Evolutionary conservation across 2,113 vertebrate species (phyloP), one percentile per base, ranked within the genome.

Genomic region (Tyrannus savana): DNA sequence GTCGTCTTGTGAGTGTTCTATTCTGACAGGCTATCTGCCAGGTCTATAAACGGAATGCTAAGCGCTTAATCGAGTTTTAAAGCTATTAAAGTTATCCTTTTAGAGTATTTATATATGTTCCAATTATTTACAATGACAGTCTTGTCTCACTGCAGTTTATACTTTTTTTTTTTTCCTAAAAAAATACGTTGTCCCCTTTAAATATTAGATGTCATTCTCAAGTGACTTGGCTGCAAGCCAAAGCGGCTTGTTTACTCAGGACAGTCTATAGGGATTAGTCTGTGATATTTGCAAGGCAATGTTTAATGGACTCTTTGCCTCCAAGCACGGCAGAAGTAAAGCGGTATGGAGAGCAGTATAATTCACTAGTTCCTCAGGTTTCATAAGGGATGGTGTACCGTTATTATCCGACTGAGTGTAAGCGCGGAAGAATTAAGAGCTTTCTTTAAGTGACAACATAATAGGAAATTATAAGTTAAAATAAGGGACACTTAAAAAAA

Each of bases 271-370:
- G 10, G n/a, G 13, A n/a, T 67, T 53, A 53, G 16, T 14, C n/a
- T 67, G 18, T 39, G 12, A 33, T 44, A 19, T 59, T 4, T 21
- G 0, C 14, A n/a, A 46, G 12, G 16, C 2, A 3, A 9, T 25
- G 2, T 14, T 17, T 21, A 39, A 7, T 46, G 7, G 21, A 28
- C 25, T 5, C 6, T 21, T 2, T 14, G 25, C 30, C 1, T 1
- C 5, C 28, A n/a, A 39, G 7, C 16, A 28, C 5, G 39, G 33
- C 10, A 30, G 5, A 30, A 30, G 6, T 14, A 10, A n/a, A 8
- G 21, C 2, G 7, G 2, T 9, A 7, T 2, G 12, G 10, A 60
- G 7, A 30, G 11, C 3, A 8, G 6, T 12, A 2, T n/a, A 11
- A 24, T 52, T 60, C 22, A 15, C 11, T 28, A 13, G 9, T 23